Conservation (phyloP, 2,888 invertebrate genomes). For the Machimus atricapillus region DNA sequence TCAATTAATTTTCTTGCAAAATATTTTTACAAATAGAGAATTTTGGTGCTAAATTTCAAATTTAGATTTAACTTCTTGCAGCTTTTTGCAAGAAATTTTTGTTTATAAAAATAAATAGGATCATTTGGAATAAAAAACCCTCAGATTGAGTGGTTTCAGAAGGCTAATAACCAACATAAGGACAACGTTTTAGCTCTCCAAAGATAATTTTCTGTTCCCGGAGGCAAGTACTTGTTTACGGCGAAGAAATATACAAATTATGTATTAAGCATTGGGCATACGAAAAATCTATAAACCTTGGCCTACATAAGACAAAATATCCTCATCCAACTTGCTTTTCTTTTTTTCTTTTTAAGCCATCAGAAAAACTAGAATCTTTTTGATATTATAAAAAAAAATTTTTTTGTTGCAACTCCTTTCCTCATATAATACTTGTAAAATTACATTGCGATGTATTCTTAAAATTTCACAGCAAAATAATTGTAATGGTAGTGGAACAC, state of each 20-base stretch:
- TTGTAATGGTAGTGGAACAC: too few species aligned
- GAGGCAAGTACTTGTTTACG: neutral
- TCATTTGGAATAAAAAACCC: neutral
- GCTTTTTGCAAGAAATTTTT: too few species aligned
- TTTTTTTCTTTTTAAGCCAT: neutral
- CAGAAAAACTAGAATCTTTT: neutral
- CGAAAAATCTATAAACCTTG: conserved; percentile 9
- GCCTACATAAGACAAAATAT: neutral
- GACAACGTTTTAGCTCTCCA: neutral
- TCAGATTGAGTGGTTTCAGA: neutral
- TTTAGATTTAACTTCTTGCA: too few species aligned
- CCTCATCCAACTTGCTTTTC: neutral
- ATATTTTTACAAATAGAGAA: too few species aligned
- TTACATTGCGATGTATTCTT: too few species aligned
- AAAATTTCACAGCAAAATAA: too few species aligned
- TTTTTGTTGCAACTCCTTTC: too few species aligned
- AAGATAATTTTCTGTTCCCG: neutral
- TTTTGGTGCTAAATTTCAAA: too few species aligned
- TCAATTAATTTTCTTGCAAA: too few species aligned
- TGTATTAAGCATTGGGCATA: neutral
- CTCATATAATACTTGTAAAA: too few species aligned
- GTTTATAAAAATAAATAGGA: too few species aligned
- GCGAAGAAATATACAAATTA: neutral
- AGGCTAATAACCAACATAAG: neutral
- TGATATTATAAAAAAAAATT: neutral